These are phyloP conservation scores for Aphrophora alni DNA, from an alignment of 2,888 invertebrate species.

Conservation along the genomic window DNA sequence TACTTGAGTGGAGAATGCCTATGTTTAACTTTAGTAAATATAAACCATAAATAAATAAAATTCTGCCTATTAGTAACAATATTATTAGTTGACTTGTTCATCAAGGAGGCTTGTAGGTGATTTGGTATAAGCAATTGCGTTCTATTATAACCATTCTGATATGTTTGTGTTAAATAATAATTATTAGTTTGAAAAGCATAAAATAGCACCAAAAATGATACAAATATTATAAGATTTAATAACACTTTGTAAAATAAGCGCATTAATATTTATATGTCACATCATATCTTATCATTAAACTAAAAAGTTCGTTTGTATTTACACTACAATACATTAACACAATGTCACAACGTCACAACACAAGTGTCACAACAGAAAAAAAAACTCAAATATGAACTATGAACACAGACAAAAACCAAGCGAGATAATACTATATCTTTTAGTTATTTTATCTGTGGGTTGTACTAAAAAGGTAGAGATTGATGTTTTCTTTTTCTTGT, in stretches of 20 bases:
- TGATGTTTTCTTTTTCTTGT: too few species aligned
- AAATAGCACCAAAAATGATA: conserved; percentile 52
- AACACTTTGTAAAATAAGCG: conserved; percentile 36
- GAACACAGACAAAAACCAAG: too few species aligned
- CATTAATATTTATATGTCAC: neutral
- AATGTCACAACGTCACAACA: too few species aligned
- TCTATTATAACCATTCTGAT: neutral
- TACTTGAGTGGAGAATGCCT: conserved; percentile 61
- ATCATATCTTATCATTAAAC: too few species aligned
- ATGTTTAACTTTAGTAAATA: conserved; percentile 63
- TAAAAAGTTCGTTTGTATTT: too few species aligned
- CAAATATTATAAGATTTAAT: conserved; percentile 34
- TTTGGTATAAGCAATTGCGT: neutral
- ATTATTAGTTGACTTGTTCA: neutral
- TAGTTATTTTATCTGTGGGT: too few species aligned
- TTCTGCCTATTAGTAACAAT: neutral
- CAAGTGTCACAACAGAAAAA: too few species aligned
- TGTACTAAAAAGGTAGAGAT: too few species aligned
- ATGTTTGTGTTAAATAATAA: neutral
- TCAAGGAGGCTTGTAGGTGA: neutral
- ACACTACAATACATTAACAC: too few species aligned
- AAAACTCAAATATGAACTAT: too few species aligned
- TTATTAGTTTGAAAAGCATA: conserved; percentile 50
- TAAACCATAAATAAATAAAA: conserved; percentile 62
- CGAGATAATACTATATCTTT: too few species aligned